Evolutionary conservation across 2,797 vertebrate species (phyloP), one percentile per base, ranked within the genome.

Genomic region (Fundulus diaphanus): DNA sequence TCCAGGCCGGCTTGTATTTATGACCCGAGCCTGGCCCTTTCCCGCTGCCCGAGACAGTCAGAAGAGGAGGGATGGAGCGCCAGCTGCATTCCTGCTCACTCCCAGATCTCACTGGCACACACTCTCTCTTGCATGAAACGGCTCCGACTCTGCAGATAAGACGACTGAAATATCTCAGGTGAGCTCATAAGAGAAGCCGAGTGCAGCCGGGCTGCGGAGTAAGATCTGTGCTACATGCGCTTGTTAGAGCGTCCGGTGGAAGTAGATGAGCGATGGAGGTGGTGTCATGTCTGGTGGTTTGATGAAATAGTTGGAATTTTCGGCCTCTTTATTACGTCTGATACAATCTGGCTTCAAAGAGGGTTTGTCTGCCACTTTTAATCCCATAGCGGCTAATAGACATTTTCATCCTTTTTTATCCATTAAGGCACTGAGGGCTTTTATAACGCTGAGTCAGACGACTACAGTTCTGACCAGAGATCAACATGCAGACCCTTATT

Each of bases 1-100:
- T 83, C 82, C 82, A 84, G 73, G 63, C 61, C n/a, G 69, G 33
- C 66, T 93, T 92, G 93, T 92, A 94, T 94, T 95, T 93, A 94
- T 82, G 93, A 89, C 76, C 83, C n/a, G 61, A 80, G 78, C 71
- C 74, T 49, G 80, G 67, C 69, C 79, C 6, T 66, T 75, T 87
- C 87, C 89, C 85, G 78, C 84, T 77, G 73, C 59, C 74, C 57
- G 51, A 92, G 75, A 84, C 68, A 70, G 74, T 83, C 73, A 73
- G 27, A 46, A 82, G 76, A 76, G 80, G 71, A 83, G 85, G 80
- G 78, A 70, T 71, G 1, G 29, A 81, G 80, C 3, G 66, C 76
- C 16, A 67, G 6, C 33, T 40, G 72, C 87, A 89, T 91, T 92
- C 88, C 89, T 80, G 44, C 40, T 44, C 81, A 78, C 83, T 54